Evolutionary conservation across 2,797 vertebrate species (phyloP).

Genomic region (Muscicapa striata): DNA sequence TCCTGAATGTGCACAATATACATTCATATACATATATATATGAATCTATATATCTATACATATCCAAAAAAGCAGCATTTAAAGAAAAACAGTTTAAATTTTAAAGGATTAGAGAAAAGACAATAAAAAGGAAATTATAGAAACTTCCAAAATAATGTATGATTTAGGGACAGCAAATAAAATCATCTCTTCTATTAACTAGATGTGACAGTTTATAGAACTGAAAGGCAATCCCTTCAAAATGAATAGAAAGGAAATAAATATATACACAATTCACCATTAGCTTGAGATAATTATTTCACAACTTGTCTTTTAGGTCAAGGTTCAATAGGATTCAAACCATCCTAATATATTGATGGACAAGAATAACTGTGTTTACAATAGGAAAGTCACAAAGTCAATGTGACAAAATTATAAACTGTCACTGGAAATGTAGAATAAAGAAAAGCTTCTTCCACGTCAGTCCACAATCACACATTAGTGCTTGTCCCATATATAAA

Average conservation of each 20-base stretch:
- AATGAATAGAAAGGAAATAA: not conserved
- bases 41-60: not conserved
- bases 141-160: not conserved
- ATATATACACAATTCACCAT: not conserved
- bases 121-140: not conserved
- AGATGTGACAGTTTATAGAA: not conserved
- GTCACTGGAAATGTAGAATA: not conserved
- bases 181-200: not conserved
- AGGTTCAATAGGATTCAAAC: not conserved
- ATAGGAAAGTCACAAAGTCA: not conserved
- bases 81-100: not conserved
- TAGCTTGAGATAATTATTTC: not conserved
- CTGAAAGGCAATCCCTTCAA: not conserved
- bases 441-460: not conserved
- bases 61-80: not conserved
- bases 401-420: not conserved
- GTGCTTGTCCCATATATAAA: not conserved
- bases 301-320: not conserved
- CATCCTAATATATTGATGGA: not conserved
- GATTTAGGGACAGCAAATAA: not conserved
- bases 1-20: not conserved
- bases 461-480: not conserved
- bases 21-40: not conserved
- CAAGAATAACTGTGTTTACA: not conserved
- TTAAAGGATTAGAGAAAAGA: not conserved